A percentile compares a stretch with the other conserved stretches of the same genome.
Evolutionary conservation across 2,113 vertebrate genomes (phyloP).

Genomic region (Cynopterus brachyotis): DNA sequence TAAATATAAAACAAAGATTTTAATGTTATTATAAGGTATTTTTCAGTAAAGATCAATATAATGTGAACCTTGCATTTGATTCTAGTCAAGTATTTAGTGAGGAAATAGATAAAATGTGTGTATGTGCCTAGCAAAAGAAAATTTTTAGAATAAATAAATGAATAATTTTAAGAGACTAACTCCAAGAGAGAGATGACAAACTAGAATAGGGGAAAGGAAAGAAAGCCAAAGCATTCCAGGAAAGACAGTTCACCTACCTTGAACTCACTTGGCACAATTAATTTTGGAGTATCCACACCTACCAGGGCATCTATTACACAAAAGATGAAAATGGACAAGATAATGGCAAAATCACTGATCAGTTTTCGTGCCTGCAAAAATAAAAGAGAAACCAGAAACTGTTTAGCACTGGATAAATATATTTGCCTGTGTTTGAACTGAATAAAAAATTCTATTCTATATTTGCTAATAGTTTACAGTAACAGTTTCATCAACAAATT

Average conservation of each 20-base stretch:
- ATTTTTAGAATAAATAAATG: neutral
- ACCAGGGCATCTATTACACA: conserved; percentile 94
- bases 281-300: conserved; percentile 97
- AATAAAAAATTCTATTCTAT: neutral
- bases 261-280: conserved; percentile 98
- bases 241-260: conserved; percentile 86
- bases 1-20: neutral
- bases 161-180: neutral
- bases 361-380: conserved; percentile 93
- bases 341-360: conserved; percentile 98
- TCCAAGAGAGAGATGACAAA: neutral
- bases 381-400: neutral
- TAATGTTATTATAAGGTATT: neutral
- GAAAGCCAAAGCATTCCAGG: neutral
- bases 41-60: conserved; percentile 1
- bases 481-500: neutral
- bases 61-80: neutral
- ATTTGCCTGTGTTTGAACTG: rapidly evolving
- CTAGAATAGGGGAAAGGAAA: neutral
- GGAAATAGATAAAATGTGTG: neutral
- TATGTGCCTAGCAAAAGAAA: neutral
- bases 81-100: neutral
- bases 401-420: neutral
- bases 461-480: neutral
- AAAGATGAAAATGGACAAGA: conserved; percentile 97